These are phyloP conservation scores for Anneissia japonica DNA, from an alignment of 35 echinoderm and acorn worm species.

Conservation along the genomic window DNA sequence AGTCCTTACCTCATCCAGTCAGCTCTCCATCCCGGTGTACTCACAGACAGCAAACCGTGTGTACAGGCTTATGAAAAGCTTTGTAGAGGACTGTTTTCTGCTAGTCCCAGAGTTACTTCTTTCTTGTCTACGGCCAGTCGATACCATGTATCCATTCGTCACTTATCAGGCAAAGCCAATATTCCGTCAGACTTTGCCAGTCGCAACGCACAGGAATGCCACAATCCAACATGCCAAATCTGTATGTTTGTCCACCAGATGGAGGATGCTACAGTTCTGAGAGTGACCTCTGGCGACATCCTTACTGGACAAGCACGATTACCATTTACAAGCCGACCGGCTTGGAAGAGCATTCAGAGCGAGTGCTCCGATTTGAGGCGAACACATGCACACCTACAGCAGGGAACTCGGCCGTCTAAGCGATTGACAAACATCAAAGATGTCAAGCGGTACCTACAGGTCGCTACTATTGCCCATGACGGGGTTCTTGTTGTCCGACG, in stretches of 20 bases:
- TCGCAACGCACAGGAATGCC: constrained; percentile 50
- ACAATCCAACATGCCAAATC: constrained; percentile 42
- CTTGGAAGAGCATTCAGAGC: constrained; percentile 33
- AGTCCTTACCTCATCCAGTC: constrained; percentile 53
- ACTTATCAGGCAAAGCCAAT: constrained; percentile 56
- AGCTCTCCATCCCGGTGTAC: constrained; percentile 18
- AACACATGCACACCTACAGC: constrained; percentile 26
- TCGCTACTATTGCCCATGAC: constrained; percentile 23
- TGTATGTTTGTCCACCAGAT: constrained; percentile 31
- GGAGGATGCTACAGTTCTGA: constrained; percentile 14
- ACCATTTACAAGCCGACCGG: constrained; percentile 48
- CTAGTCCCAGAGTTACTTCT: constrained; percentile 49
- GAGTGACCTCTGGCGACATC: constrained; percentile 28
- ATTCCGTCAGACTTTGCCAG: constrained; percentile 63
- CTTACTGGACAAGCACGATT: constrained; percentile 29
- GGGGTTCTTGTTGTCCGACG: not conserved
- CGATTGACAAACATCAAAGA: constrained; percentile 42
- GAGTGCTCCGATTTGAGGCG: constrained; percentile 54
- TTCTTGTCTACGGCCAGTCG: constrained; percentile 57
- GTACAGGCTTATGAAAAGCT: constrained; percentile 57
- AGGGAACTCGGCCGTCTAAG: constrained; percentile 44
- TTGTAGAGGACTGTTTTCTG: constrained; percentile 48
- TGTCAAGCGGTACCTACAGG: constrained; percentile 56
- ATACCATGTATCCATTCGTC: constrained; percentile 37
- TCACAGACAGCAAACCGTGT: constrained; percentile 66